A percentile compares a stretch with the other conserved stretches of the same genome.
Conservation (phyloP, 2,797 vertebrate genomes). For the Agapornis canus region DNA sequence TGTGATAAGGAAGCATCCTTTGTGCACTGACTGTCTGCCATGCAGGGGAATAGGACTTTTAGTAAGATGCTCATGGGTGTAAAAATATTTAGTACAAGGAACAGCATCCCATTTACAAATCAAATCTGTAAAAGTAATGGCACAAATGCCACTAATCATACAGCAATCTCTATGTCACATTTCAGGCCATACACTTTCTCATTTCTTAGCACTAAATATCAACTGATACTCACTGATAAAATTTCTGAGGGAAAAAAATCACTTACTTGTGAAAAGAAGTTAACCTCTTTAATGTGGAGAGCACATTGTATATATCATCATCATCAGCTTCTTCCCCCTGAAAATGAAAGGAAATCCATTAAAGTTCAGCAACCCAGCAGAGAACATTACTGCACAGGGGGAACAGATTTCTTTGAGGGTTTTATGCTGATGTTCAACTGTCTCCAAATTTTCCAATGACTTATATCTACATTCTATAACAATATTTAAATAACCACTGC, state of each 20-base stretch:
- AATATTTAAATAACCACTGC: background rate
- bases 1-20: background rate
- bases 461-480: background rate
- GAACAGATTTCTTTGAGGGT: background rate
- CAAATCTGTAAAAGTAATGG: background rate
- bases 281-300: conserved; percentile 94
- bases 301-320: conserved; percentile 97
- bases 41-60: background rate
- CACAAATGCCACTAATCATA: background rate
- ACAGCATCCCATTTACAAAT: background rate
- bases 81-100: background rate
- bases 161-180: background rate
- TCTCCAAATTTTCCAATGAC: background rate
- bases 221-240: background rate
- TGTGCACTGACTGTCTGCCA: background rate
- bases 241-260: background rate
- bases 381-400: background rate
- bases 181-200: background rate
- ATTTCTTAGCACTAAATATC: background rate
- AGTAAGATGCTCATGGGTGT: background rate
- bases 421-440: background rate
- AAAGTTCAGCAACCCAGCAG: background rate
- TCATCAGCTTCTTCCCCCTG: conserved; percentile 98
- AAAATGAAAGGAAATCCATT: conserved; percentile 23
- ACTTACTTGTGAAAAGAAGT: conserved; percentile 98